phyloP scores from a whole-genome alignment of 1,140 invertebrate genomes.

The Zaprionus lachaisei region DNA sequence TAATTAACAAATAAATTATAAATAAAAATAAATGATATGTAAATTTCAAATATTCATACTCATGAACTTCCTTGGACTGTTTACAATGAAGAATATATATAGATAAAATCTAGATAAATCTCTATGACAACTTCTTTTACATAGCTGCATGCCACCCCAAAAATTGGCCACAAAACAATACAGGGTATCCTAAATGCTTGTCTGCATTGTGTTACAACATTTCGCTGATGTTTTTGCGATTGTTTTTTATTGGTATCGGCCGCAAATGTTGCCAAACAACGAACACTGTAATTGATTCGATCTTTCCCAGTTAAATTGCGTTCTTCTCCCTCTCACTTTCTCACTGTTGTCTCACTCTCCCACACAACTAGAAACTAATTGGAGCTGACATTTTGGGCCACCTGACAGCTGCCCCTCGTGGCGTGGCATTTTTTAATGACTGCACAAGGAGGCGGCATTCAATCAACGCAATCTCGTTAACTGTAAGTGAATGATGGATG shows the following conservation, averaged over 20 bases:
- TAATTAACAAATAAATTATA: too few species aligned
- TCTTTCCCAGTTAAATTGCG: neutral
- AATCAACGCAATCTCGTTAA: conserved; percentile 41
- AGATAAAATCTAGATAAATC: too few species aligned
- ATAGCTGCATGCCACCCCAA: neutral
- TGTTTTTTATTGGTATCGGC: conserved; percentile 9
- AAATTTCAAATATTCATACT: too few species aligned
- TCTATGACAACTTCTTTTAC: too few species aligned
- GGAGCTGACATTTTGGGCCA: conserved; percentile 19
- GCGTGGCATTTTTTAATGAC: conserved; percentile 29
- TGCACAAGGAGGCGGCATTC: conserved; percentile 19
- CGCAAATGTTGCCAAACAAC: conserved; percentile 9
- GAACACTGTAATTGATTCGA: conserved; percentile 17
- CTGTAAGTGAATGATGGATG: conserved; percentile 35
- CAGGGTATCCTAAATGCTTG: conserved; percentile 14
- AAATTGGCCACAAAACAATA: neutral
- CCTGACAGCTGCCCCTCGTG: conserved; percentile 14
- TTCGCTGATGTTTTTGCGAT: neutral
- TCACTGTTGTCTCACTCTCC: neutral
- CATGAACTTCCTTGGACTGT: too few species aligned
- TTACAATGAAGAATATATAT: too few species aligned
- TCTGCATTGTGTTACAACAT: neutral
- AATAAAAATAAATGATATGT: too few species aligned
- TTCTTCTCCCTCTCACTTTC: neutral
- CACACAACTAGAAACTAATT: conserved; percentile 19